phyloP scores from a whole-genome alignment of 2,888 invertebrate genomes.

The Hartigia nigra region DNA sequence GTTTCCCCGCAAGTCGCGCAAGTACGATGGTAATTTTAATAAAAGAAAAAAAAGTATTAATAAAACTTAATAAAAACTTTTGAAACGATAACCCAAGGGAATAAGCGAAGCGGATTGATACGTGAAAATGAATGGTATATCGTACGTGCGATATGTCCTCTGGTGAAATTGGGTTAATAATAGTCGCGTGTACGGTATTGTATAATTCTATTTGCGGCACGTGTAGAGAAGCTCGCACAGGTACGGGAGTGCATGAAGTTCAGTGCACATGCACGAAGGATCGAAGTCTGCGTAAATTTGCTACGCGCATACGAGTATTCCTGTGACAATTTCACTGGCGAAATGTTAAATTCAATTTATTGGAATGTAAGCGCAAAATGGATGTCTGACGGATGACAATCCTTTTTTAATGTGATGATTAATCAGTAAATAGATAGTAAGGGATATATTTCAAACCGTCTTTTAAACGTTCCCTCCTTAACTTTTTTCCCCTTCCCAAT shows the following conservation, averaged over 20 bases:
- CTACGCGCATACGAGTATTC: background rate
- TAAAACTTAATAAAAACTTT: background rate
- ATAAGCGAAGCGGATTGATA: background rate
- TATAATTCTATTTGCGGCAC: constrained; percentile 44
- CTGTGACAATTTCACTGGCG: constrained; percentile 31
- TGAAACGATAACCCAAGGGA: background rate
- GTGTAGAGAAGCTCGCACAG: constrained; percentile 7
- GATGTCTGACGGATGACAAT: background rate
- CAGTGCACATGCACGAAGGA: constrained; percentile 12
- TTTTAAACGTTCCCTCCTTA: background rate
- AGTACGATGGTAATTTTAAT: background rate
- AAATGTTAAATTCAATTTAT: constrained; percentile 50
- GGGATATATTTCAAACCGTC: background rate
- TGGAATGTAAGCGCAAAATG: constrained; percentile 49
- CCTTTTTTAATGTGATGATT: background rate
- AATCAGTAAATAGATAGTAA: background rate
- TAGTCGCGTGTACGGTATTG: constrained; percentile 41
- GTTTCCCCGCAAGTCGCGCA: background rate
- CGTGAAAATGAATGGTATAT: background rate
- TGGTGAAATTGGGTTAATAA: constrained; percentile 28
- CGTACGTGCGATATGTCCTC: background rate
- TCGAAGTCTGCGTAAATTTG: background rate
- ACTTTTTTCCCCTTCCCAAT: background rate
- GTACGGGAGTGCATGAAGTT: constrained; percentile 3
- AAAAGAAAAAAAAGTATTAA: background rate